These are phyloP conservation scores for Diachasmimorpha longicaudata DNA, from an alignment of 1,140 invertebrate species.

Conservation along the genomic window DNA sequence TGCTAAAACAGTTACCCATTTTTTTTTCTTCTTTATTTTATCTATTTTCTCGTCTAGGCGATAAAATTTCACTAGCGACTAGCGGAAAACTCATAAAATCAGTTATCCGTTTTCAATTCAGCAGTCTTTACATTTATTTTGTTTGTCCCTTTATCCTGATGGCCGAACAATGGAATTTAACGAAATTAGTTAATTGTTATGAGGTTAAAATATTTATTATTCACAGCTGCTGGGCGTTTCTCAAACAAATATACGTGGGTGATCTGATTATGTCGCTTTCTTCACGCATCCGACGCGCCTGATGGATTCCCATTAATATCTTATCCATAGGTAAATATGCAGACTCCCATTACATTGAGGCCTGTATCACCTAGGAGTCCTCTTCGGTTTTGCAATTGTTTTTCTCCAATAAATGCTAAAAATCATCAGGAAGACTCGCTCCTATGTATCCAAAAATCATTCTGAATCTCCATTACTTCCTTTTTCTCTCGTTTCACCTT, in stretches of 20 bases:
- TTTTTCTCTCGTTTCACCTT: not conserved
- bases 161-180: not conserved
- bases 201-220: not conserved
- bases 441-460: not conserved
- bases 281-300: constrained; percentile 22
- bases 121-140: too few relatives aligned
- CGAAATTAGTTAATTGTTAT: not conserved
- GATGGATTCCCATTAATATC: not conserved
- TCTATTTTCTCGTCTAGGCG: too few relatives aligned
- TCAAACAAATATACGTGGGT: constrained; percentile 15
- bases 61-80: too few relatives aligned
- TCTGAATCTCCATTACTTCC: not conserved
- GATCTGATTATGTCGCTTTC: constrained; percentile 14
- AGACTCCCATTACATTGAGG: not conserved
- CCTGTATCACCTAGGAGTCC: too few relatives aligned
- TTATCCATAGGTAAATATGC: constrained; percentile 3
- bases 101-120: too few relatives aligned
- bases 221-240: not conserved
- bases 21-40: constrained; percentile 32
- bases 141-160: not conserved
- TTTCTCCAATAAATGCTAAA: not conserved
- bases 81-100: too few relatives aligned
- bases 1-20: constrained; percentile 79
- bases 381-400: not conserved
- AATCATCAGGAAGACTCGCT: not conserved